These are phyloP conservation scores for Sitobion miscanthi DNA, from an alignment of 1,140 invertebrate genomes.

Conservation along the genomic window DNA sequence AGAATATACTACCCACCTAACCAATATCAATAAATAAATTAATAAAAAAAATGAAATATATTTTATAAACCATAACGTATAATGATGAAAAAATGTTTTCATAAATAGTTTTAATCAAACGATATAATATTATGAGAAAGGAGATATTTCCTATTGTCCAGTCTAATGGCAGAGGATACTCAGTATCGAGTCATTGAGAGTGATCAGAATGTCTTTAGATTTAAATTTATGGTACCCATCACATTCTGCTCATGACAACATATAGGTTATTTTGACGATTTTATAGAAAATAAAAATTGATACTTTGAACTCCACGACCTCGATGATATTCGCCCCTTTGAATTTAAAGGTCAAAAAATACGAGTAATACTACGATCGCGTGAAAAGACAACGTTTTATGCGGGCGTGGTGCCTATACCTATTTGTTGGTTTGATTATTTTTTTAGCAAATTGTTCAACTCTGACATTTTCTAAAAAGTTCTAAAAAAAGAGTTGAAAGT, in stretches of 20 bases:
- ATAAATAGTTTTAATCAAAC: neutral
- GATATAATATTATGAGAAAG: neutral
- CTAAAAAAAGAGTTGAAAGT: neutral
- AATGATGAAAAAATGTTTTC: neutral
- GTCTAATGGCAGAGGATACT: neutral
- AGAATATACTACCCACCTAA: neutral
- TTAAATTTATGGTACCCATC: neutral
- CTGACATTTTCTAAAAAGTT: constrained; percentile 4
- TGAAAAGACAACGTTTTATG: constrained; percentile 40
- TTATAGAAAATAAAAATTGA: neutral
- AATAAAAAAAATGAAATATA: neutral
- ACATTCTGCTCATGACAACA: neutral
- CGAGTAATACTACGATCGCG: constrained; percentile 36
- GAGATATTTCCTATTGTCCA: neutral
- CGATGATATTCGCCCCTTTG: neutral
- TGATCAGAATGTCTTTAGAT: neutral
- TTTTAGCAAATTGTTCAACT: constrained; percentile 20
- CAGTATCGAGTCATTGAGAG: neutral
- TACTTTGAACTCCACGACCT: constrained; percentile 30
- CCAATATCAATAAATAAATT: neutral
- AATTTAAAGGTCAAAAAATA: constrained; percentile 42
- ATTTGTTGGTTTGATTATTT: constrained; percentile 26
- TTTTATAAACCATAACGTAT: neutral
- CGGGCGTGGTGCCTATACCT: constrained; percentile 15
- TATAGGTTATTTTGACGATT: neutral